Percentiles rank a stretch among this genome's conserved stretches.
phyloP scores from a whole-genome alignment of 2,113 vertebrate genomes.

The Antigone vipio region DNA sequence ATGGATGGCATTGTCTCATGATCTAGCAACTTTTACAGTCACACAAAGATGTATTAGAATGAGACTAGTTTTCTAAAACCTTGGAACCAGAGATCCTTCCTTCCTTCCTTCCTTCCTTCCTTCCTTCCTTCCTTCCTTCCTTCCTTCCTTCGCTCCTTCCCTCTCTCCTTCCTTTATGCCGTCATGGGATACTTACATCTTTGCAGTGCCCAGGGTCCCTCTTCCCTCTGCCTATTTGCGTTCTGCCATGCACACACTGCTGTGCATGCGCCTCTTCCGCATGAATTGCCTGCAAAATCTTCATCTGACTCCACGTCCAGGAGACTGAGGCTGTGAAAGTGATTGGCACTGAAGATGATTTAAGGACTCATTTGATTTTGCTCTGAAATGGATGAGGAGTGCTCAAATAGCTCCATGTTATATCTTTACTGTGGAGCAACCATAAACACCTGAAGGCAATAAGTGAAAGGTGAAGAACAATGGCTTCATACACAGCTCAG shows the following conservation, averaged over 20 bases:
- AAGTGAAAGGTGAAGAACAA: background rate
- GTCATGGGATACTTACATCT: background rate
- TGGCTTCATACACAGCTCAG: background rate
- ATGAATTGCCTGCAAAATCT: background rate
- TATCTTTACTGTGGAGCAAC: background rate
- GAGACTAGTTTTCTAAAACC: background rate
- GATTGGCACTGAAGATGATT: background rate
- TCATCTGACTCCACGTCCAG: background rate
- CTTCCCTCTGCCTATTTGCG: rapidly evolving
- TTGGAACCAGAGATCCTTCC: background rate
- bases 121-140: too few relatives aligned
- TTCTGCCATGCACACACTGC: background rate
- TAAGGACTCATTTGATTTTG: background rate
- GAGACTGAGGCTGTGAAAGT: background rate
- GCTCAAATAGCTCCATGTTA: background rate
- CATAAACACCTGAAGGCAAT: background rate
- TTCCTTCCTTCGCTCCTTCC: too few relatives aligned
- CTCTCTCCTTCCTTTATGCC: rapidly evolving
- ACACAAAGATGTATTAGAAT: background rate
- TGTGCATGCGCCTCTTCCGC: background rate
- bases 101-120: too few relatives aligned
- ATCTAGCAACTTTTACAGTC: background rate
- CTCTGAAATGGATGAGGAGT: background rate
- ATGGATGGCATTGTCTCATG: background rate
- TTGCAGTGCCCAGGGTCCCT: rapidly evolving